These are phyloP conservation scores for Agonopterix heracliana DNA, from an alignment of 2,888 invertebrate species.

Conservation along the genomic window DNA sequence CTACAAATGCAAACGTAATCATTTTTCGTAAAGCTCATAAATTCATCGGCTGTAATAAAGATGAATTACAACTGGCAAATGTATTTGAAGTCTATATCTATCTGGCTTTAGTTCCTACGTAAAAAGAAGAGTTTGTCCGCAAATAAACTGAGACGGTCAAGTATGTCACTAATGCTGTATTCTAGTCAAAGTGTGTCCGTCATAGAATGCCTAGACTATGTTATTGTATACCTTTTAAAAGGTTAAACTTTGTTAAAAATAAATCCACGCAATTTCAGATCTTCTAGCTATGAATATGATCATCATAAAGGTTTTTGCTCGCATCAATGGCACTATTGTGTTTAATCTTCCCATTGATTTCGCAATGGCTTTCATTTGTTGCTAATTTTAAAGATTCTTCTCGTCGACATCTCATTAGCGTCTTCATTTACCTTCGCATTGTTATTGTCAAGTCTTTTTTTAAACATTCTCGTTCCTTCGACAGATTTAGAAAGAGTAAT, in stretches of 20 bases:
- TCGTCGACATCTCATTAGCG: conserved; percentile 54
- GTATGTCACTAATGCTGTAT: conserved; percentile 44
- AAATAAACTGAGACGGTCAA: conserved; percentile 52
- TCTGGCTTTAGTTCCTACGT: conserved; percentile 31
- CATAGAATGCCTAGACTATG: too few relatives aligned
- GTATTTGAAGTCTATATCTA: conserved; percentile 44
- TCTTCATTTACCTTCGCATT: conserved; percentile 51
- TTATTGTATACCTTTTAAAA: conserved; percentile 12
- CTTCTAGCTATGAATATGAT: neutral
- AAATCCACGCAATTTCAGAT: too few relatives aligned
- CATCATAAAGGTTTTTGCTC: neutral
- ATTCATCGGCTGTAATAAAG: conserved; percentile 12
- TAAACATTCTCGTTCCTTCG: conserved; percentile 12
- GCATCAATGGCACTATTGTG: neutral
- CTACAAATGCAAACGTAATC: too few relatives aligned
- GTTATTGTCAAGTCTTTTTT: conserved; percentile 55
- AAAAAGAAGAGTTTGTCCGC: conserved; percentile 36
- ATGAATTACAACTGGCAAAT: conserved; percentile 41
- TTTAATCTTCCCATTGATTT: conserved; percentile 26
- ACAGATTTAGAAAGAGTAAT: conserved; percentile 2
- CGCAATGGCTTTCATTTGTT: conserved; percentile 28
- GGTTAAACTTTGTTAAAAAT: too few relatives aligned
- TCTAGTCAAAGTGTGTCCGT: conserved; percentile 17
- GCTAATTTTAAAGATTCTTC: conserved; percentile 46
- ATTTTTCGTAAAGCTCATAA: conserved; percentile 4